These are phyloP conservation scores for Drosophila rufa DNA, from an alignment of 1,140 invertebrate genomes.

Conservation along the genomic window DNA sequence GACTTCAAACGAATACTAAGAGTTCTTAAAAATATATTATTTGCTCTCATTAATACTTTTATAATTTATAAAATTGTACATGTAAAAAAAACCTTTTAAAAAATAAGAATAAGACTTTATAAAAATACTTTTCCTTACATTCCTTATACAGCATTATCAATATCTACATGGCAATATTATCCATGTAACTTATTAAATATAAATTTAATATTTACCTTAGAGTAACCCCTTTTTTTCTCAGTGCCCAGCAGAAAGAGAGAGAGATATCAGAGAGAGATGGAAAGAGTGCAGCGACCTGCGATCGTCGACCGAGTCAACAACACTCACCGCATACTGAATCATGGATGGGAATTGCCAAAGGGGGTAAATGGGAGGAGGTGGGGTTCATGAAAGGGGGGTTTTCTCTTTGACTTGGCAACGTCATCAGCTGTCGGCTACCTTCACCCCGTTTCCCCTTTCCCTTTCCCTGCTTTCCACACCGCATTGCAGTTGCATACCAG, in stretches of 20 bases:
- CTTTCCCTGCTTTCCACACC: not conserved
- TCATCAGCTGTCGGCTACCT: conserved; percentile 45
- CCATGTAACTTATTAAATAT: not conserved
- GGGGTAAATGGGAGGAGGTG: not conserved
- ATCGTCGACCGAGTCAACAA: conserved; percentile 60
- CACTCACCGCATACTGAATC: conserved; percentile 58
- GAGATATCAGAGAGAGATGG: conserved; percentile 4
- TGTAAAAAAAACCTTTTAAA: not conserved
- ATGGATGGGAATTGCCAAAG: conserved; percentile 48
- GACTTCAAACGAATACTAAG: fast-evolving
- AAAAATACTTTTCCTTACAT: not conserved
- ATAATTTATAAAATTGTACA: too few species aligned
- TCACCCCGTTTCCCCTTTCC: not conserved
- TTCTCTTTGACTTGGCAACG: conserved; percentile 57
- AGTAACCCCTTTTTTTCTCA: not conserved
- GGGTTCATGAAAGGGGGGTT: conserved; percentile 18
- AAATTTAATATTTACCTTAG: not conserved
- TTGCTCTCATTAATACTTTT: not conserved
- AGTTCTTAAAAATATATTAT: too few species aligned
- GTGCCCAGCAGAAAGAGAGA: not conserved
- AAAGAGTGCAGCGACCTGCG: conserved; percentile 73
- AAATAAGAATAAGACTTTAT: not conserved
- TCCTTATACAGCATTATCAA: not conserved
- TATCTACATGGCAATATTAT: too few species aligned
- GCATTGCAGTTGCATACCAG: conserved; percentile 67